Percentiles rank a stretch among this genome's conserved stretches.
Conservation (phyloP, 2,113 vertebrate genomes). For the Hemicordylus capensis region DNA sequence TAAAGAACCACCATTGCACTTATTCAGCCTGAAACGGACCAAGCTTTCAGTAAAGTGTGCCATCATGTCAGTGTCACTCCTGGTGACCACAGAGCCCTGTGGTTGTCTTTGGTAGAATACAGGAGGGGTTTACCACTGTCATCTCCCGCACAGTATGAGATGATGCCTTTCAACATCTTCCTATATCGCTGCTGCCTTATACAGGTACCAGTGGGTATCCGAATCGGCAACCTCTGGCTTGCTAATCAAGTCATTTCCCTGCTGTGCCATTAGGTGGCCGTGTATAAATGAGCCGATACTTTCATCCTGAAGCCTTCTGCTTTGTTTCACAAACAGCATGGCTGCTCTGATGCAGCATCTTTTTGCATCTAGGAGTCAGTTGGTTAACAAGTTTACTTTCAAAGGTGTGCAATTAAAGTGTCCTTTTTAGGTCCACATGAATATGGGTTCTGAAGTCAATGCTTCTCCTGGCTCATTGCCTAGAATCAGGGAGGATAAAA, state of each 20-base stretch:
- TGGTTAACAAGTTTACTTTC: neutral
- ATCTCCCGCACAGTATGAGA: too few species aligned
- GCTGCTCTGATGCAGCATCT: neutral
- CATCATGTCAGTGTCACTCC: too few species aligned
- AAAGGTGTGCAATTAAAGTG: neutral
- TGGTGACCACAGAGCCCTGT: too few species aligned
- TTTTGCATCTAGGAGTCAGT: neutral
- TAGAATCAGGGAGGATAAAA: too few species aligned
- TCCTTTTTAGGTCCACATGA: neutral
- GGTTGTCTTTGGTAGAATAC: too few species aligned
- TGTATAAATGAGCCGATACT: neutral
- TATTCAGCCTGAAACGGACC: neutral
- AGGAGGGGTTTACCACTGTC: too few species aligned
- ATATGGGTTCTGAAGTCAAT: conserved; percentile 3
- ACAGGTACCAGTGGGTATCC: too few species aligned
- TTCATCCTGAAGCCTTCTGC: neutral
- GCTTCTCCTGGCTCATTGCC: conserved; percentile 28
- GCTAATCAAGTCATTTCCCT: neutral
- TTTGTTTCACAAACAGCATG: neutral
- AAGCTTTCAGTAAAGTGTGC: too few species aligned
- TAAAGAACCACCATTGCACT: neutral
- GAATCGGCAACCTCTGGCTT: too few species aligned
- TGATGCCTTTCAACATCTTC: too few species aligned
- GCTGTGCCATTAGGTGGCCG: too few species aligned
- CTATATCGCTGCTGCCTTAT: too few species aligned